These are phyloP conservation scores for Bembecia ichneumoniformis DNA, from an alignment of 2,888 invertebrate species.

Conservation along the genomic window DNA sequence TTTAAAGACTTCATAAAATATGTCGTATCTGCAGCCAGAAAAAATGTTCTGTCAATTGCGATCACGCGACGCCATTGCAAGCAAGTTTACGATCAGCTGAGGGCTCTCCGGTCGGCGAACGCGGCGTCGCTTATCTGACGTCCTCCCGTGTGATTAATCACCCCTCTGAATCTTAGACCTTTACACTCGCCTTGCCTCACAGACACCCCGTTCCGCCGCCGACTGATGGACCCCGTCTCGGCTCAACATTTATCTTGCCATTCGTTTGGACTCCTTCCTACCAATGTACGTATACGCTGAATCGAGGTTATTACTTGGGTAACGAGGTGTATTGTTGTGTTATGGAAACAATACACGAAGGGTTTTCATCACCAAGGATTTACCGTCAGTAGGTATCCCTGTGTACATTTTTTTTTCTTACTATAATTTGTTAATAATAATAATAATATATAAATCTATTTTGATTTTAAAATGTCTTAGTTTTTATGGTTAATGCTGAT, in stretches of 20 bases:
- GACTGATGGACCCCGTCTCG: constrained; percentile 28
- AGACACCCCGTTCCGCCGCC: constrained; percentile 24
- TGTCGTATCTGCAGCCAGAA: too few species aligned
- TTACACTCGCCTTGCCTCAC: constrained; percentile 22
- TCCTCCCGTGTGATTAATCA: constrained; percentile 55
- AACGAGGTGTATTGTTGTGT: background rate
- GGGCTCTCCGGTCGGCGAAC: background rate
- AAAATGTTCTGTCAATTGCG: background rate
- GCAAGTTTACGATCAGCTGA: constrained; percentile 9
- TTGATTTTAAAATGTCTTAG: too few species aligned
- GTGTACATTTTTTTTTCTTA: too few species aligned
- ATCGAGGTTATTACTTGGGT: background rate
- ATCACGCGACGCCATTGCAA: background rate
- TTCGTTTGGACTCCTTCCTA: constrained; percentile 14
- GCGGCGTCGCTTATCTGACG: constrained; percentile 41
- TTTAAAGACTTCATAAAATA: too few species aligned
- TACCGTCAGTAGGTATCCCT: too few species aligned
- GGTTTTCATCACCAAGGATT: too few species aligned
- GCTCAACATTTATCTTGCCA: constrained; percentile 23
- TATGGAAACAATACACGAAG: too few species aligned
- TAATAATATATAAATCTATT: too few species aligned
- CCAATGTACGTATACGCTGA: background rate
- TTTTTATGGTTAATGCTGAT: too few species aligned
- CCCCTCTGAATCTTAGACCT: constrained; percentile 41
- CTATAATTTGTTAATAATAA: too few species aligned